Evolutionary conservation across 1,140 invertebrate species (phyloP).

Genomic region (Achatina immaculata): DNA sequence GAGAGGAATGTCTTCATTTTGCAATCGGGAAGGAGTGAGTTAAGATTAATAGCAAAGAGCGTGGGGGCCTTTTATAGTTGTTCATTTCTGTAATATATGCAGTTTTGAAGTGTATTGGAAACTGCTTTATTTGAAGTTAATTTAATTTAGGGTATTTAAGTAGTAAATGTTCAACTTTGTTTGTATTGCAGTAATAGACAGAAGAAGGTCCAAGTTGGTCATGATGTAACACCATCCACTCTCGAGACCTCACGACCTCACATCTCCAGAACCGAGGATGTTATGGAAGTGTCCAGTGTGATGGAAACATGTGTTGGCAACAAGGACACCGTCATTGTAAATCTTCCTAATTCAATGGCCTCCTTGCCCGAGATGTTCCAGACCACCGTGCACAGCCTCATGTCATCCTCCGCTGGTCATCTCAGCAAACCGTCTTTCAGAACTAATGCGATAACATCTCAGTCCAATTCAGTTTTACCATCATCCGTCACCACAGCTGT

Average conservation of each 20-base stretch:
- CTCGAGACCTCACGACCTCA: neutral
- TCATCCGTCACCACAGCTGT: neutral
- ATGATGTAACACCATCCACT: neutral
- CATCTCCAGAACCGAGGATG: constrained; percentile 22
- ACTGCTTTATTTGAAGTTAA: too few species aligned
- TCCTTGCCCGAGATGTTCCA: neutral
- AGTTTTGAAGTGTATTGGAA: too few species aligned
- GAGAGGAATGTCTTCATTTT: too few species aligned
- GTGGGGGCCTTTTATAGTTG: too few species aligned
- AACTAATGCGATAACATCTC: neutral
- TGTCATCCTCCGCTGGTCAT: neutral
- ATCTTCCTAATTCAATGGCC: neutral
- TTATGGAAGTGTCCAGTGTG: constrained; percentile 19
- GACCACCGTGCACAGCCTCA: neutral
- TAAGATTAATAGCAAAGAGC: too few species aligned
- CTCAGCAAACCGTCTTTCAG: neutral
- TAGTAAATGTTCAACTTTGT: too few species aligned
- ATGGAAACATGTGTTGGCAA: neutral
- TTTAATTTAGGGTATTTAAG: too few species aligned
- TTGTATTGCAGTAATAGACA: too few species aligned
- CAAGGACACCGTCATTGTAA: constrained; percentile 15
- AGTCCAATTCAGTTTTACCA: neutral
- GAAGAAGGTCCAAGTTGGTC: neutral
- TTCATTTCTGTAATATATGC: too few species aligned
- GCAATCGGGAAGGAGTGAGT: too few species aligned